Evolutionary conservation across 2,797 vertebrate species (phyloP), one percentile per base, ranked within the genome.

Genomic region (Furcifer pardalis): DNA sequence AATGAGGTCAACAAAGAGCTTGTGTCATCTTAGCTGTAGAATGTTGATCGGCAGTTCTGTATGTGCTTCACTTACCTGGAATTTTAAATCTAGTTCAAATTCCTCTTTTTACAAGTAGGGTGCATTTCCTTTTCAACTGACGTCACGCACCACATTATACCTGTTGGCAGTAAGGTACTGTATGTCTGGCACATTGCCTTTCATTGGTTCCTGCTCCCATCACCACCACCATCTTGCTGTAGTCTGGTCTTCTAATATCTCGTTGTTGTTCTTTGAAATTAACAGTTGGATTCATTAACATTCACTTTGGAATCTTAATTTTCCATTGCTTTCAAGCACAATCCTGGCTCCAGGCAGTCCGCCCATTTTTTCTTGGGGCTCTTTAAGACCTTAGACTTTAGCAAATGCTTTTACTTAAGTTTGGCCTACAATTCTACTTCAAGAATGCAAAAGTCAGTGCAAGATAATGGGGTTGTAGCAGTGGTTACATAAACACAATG

Each of bases 231-330:
- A 19, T 0, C 25, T 81, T 83, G 86, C 37, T 44, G 42, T 62
- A 49, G 44, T 49, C 40, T 83, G 27, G 59, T 79, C 10, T 52
- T 82, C 84, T 63, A 7, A 49, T 40, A 82, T 76, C 77, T 86
- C 52, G 37, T 40, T 49, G 63, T 86, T 89, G 15, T 27, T 71
- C 84, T 88, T 87, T 84, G 87, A 93, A 90, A 91, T 77, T 44
- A 71, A 44, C 21, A 40, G 1, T 91, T 87, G 79, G 79, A 42
- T 89, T 89, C 32, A 68, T 79, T 89, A 86, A 81, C 46, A 90
- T 25, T 40, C 73, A 87, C 56, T n/a, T 17, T 9, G 37, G 17
- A 56, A 56, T 56, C 37, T 71, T 40, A 84, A 35, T 0, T 0
- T 72, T 86, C 44, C 1, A 0, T 88, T 87, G 84, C 40, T 72